A percentile compares a stretch with the other conserved stretches of the same genome.
Conservation (phyloP, 2,113 vertebrate genomes). For the Plestiodon gilberti region DNA sequence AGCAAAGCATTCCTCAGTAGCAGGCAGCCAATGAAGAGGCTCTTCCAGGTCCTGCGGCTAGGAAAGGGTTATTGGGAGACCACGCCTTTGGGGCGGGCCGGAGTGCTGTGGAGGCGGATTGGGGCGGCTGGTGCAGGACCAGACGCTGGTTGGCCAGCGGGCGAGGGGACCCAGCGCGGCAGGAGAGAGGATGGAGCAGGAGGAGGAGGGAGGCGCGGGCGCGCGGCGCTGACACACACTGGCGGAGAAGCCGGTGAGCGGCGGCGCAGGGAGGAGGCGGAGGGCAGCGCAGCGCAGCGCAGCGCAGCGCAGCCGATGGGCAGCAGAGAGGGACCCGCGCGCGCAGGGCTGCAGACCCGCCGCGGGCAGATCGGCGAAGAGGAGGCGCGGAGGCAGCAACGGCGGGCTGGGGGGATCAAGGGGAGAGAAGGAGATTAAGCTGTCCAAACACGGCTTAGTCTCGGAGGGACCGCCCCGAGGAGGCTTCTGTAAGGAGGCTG, state of each 20-base stretch:
- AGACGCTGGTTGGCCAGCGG: neutral
- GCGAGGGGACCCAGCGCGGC: neutral
- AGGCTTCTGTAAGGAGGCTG: neutral
- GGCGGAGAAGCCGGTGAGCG: too few relatives aligned
- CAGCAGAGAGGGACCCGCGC: neutral
- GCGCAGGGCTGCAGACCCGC: neutral
- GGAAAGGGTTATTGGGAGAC: conserved; percentile 57
- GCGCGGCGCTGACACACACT: too few relatives aligned
- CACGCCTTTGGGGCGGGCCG: conserved; percentile 42
- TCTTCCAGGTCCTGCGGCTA: too few relatives aligned
- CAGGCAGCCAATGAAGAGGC: neutral
- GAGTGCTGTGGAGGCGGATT: conserved; percentile 17
- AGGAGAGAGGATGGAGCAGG: too few relatives aligned
- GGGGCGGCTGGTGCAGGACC: neutral
- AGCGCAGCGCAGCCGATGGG: too few relatives aligned
- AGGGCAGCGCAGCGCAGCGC: too few relatives aligned
- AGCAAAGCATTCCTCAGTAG: too few relatives aligned
- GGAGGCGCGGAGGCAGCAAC: neutral
- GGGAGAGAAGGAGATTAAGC: neutral
- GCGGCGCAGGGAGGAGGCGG: neutral
- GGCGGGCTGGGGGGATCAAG: neutral
- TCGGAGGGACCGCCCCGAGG: neutral
- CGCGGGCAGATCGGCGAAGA: too few relatives aligned
- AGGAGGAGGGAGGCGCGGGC: neutral
- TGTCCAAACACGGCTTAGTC: neutral